phyloP scores from a whole-genome alignment of 2,888 invertebrate species.

The Ormyrus labotus region DNA sequence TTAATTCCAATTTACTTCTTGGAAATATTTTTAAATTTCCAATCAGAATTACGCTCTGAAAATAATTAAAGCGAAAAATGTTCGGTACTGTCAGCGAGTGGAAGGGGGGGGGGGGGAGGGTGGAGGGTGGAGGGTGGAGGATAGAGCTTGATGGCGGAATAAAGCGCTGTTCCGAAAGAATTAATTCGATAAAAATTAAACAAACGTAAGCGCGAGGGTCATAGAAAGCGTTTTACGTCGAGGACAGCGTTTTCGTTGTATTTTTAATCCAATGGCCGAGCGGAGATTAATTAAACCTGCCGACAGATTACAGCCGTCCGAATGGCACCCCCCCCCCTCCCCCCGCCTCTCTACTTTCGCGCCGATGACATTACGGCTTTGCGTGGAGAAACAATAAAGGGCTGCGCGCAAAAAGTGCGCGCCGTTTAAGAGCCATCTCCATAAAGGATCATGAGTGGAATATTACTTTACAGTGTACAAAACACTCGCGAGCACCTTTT shows the following conservation, averaged over 20 bases:
- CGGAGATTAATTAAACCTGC: constrained; percentile 72
- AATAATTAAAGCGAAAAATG: constrained; percentile 37
- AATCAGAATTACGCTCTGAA: constrained; percentile 25
- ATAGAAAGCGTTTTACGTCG: constrained; percentile 43
- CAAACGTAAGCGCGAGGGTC: constrained; percentile 32
- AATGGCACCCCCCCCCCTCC: constrained; percentile 56
- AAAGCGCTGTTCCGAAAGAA: constrained; percentile 33
- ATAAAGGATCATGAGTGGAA: no score
- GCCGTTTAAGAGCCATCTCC: no score
- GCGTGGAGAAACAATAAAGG: constrained; percentile 60
- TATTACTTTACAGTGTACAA: no score
- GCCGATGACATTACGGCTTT: constrained; percentile 70
- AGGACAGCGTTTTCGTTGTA: constrained; percentile 45
- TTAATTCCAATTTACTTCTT: constrained; percentile 19
- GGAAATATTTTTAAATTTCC: constrained; percentile 29
- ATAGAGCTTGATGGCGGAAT: background rate
- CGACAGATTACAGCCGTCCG: constrained; percentile 69
- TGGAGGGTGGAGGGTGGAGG: no score
- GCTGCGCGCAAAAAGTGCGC: background rate
- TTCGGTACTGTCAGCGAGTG: background rate
- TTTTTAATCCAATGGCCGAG: constrained; percentile 49
- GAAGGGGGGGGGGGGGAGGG: no score
- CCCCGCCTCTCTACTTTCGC: constrained; percentile 56
- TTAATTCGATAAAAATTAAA: constrained; percentile 54
- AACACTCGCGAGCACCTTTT: no score